Base-by-base conservation (phyloP, 2,888 invertebrate species). In the Unio pictorum region DNA sequence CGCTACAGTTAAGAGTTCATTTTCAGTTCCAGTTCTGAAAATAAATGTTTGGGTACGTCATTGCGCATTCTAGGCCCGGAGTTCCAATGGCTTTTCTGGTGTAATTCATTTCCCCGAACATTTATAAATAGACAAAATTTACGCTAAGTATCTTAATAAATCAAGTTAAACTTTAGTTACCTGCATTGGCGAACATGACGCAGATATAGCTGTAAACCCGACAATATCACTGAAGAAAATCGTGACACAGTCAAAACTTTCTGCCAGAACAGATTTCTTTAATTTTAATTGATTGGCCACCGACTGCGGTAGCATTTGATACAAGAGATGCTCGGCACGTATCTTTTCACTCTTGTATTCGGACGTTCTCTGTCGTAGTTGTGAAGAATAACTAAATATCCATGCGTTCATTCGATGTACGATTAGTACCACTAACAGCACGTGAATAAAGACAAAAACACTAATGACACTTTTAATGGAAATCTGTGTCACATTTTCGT, bases 241-340 rank as follows among this genome's bases (percentile, higher is more conserved):
- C 34, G 76, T 73, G 56, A 75, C 74, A 34, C 68, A 69, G 30
- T 80, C 79, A 64, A 76, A 82, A 55, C 68, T 63, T 60, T 82
- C 82, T 0, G 80, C 79, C 28, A 56, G 56, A 4, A 81, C 78
- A 3, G 68, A 61, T 54, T 72, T 68, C 5, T 76, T 78, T 17
- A 62, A 60, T 57, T 74, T 71, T 1, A 84, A 72, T 61, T 82
- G 79, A 30, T 78, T 75, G 18, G 81, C 84, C 6, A 83, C 79
- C 56, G 79, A 80, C 71, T 79, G 76, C 0, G 88, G 88, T 34
- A 88, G 73, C 82, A 88, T 83, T 61, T 86, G 79, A 67, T 84
- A 87, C 26, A 88, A 78, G 8, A 88, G 75, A 1, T 81, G 74
- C 45, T 87, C 87, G 8, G 86, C 85, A 64, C 80, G 82, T 67